Conservation (phyloP, 2,113 vertebrate species). For the Herpetotheres cachinnans region DNA sequence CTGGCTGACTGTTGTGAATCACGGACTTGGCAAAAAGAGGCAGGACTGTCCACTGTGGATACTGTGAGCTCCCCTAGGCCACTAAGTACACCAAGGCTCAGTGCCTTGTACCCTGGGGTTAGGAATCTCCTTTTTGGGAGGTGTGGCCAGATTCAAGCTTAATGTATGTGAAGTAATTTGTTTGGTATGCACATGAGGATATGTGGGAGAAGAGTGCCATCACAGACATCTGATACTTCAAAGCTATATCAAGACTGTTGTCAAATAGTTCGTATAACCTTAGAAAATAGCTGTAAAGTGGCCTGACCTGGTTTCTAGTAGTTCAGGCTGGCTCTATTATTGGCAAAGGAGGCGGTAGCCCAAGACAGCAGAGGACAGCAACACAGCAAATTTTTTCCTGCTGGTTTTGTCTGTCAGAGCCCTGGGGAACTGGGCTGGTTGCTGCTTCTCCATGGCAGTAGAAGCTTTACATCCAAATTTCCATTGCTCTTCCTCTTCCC, state of each 20-base stretch:
- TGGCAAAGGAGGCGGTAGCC: not conserved
- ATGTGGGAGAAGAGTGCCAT: not conserved
- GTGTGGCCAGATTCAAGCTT: not conserved
- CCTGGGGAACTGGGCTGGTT: not conserved
- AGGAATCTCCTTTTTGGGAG: not conserved
- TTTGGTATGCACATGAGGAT: not conserved
- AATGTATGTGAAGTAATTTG: not conserved
- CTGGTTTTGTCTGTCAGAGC: not conserved
- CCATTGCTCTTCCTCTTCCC: not conserved
- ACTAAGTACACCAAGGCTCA: not conserved
- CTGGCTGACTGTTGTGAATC: not conserved
- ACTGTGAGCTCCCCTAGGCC: not conserved
- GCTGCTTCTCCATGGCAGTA: not conserved
- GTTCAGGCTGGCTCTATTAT: not conserved
- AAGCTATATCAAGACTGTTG: not conserved
- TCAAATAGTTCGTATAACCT: not conserved
- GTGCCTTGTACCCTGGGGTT: not conserved
- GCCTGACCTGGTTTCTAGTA: not conserved
- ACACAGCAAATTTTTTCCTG: not conserved
- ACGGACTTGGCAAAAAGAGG: not conserved
- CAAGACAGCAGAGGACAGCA: not conserved
- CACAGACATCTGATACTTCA: not conserved
- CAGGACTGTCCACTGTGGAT: not conserved
- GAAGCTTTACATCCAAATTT: not conserved
- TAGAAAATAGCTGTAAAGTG: not conserved